A percentile compares a stretch with the other conserved stretches of the same genome.
Conservation (phyloP, 2,888 invertebrate genomes). For the Willowsia nigromaculata region DNA sequence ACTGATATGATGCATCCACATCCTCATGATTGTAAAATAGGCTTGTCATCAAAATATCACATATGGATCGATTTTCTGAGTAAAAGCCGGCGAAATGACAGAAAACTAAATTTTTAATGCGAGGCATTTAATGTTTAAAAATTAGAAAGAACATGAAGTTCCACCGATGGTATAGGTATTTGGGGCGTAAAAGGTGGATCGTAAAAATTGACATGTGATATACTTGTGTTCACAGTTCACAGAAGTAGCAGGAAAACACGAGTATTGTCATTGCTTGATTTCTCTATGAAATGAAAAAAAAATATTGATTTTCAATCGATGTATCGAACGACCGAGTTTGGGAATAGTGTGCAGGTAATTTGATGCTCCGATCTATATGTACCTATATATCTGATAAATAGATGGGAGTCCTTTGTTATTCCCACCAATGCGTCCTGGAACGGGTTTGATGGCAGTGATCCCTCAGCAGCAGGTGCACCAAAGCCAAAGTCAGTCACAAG, state of each 20-base stretch:
- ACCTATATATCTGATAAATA: constrained; percentile 6
- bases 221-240: not conserved
- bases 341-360: not conserved
- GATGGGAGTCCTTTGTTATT: constrained; percentile 77
- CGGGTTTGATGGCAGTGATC: constrained; percentile 78
- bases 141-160: not conserved
- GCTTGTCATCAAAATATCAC: too few species aligned
- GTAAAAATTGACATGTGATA: constrained; percentile 1
- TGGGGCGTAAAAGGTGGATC: not conserved
- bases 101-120: too few species aligned
- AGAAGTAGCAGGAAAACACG: not conserved
- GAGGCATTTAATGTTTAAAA: too few species aligned
- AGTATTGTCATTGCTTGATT: not conserved
- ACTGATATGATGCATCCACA: not conserved
- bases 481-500: constrained; percentile 76
- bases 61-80: not conserved
- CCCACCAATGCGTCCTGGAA: constrained; percentile 77
- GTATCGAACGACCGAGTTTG: not conserved
- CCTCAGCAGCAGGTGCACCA: constrained; percentile 78
- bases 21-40: too few species aligned
- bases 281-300: not conserved
- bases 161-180: not conserved
- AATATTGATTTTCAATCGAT: constrained; percentile 16
- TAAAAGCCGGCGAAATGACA: not conserved
- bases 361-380: not conserved